A percentile compares a stretch with the other conserved stretches of the same genome.
These are phyloP conservation scores for Pogona vitticeps DNA, from an alignment of 2,113 vertebrate genomes.

Conservation along the genomic window DNA sequence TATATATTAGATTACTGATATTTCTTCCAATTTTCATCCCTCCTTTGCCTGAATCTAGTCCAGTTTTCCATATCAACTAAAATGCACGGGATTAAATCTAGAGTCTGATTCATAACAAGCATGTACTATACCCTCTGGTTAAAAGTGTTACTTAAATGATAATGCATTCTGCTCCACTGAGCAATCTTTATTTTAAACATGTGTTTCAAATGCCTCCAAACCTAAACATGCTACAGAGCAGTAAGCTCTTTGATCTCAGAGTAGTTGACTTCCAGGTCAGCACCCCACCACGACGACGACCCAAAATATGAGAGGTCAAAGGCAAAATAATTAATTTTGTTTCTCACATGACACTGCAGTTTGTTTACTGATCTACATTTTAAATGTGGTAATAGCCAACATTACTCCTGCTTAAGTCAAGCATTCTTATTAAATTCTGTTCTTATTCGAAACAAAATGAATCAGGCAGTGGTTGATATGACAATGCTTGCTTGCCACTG, in stretches of 20 bases:
- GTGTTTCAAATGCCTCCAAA: background rate
- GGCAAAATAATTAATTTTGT: background rate
- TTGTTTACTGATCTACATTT: background rate
- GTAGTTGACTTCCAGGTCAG: background rate
- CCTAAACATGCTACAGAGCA: background rate
- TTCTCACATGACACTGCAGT: background rate
- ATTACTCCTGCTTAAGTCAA: background rate
- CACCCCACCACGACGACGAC: background rate
- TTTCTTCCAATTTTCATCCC: too few species aligned
- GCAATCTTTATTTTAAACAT: background rate
- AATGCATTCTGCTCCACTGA: background rate
- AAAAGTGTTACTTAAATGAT: background rate
- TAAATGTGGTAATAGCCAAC: background rate
- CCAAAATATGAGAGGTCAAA: background rate
- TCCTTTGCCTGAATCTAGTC: too few species aligned
- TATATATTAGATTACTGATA: too few species aligned
- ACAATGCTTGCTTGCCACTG: background rate
- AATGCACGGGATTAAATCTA: background rate
- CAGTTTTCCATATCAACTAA: background rate
- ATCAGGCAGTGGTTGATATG: background rate
- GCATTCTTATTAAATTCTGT: background rate
- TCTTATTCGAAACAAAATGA: background rate
- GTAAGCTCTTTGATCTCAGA: background rate
- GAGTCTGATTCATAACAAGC: background rate
- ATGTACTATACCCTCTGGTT: background rate